Percentiles rank a stretch among this genome's conserved stretches.
phyloP scores from a whole-genome alignment of 2,113 vertebrate species.

The Xiphorhynchus elegans region DNA sequence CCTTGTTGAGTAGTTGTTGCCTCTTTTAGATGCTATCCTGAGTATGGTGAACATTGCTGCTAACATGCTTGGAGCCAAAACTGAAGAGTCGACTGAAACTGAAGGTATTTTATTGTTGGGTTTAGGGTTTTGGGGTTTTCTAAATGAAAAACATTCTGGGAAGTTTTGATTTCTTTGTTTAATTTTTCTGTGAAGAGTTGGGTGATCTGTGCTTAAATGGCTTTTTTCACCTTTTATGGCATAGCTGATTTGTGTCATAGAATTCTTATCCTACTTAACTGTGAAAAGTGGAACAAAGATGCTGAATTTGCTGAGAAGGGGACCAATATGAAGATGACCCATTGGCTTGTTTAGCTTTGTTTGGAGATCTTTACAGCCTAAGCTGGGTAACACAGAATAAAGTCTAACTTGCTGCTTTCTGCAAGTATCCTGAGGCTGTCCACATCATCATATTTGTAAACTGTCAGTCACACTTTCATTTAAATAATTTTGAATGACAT shows the following conservation, averaged over 20 bases:
- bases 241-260: neutral
- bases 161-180: neutral
- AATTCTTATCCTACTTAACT: neutral
- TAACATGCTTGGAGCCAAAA: conserved; percentile 94
- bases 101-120: conserved; percentile 80
- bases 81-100: conserved; percentile 76
- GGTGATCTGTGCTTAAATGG: neutral
- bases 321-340: neutral
- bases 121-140: neutral
- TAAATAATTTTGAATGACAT: neutral
- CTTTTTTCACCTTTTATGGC: neutral
- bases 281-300: neutral
- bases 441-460: accelerated
- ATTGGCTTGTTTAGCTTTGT: neutral
- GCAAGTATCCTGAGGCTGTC: neutral
- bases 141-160: neutral
- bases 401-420: neutral
- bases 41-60: conserved; percentile 99
- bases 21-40: conserved; percentile 90
- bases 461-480: neutral
- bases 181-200: neutral
- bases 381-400: neutral
- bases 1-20: conserved; percentile 9
- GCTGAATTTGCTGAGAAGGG: neutral
- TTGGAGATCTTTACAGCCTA: neutral